A percentile compares a stretch with the other conserved stretches of the same genome.
Evolutionary conservation across 2,888 invertebrate genomes (phyloP).

Genomic region (Cephus pygmeus): DNA sequence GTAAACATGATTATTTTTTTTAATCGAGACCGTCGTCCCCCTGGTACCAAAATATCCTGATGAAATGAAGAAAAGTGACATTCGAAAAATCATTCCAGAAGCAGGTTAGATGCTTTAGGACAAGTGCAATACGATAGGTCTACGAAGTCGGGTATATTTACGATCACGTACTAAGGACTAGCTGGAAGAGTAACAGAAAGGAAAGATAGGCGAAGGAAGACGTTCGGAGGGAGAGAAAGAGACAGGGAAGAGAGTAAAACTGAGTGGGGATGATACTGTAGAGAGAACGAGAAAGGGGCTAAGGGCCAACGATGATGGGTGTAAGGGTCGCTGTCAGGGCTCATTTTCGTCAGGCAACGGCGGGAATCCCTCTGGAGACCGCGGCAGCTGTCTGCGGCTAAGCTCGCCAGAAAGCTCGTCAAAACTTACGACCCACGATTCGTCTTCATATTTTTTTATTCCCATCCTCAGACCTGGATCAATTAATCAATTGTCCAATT

Average conservation of each 20-base stretch:
- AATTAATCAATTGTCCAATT: background rate
- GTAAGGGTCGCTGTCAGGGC: conserved; percentile 61
- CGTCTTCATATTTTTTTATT: background rate
- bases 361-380: conserved; percentile 53
- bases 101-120: conserved; percentile 28
- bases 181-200: conserved; percentile 3
- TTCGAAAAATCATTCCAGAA: background rate
- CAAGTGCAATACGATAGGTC: conserved; percentile 36
- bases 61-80: background rate
- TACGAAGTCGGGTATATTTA: conserved; percentile 33
- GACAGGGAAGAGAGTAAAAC: background rate
- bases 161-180: conserved; percentile 35
- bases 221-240: conserved; percentile 6
- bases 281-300: conserved; percentile 30
- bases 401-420: conserved; percentile 51
- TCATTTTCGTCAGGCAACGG: conserved; percentile 58
- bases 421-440: conserved; percentile 30
- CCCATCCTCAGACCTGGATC: background rate
- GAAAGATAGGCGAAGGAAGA: conserved; percentile 9
- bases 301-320: conserved; percentile 60
- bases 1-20: too few relatives aligned
- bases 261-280: background rate
- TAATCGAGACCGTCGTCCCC: too few relatives aligned
- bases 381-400: conserved; percentile 59
- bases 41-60: background rate